Conservation (phyloP, 2,888 invertebrate species). For the Drosophila mettleri region DNA sequence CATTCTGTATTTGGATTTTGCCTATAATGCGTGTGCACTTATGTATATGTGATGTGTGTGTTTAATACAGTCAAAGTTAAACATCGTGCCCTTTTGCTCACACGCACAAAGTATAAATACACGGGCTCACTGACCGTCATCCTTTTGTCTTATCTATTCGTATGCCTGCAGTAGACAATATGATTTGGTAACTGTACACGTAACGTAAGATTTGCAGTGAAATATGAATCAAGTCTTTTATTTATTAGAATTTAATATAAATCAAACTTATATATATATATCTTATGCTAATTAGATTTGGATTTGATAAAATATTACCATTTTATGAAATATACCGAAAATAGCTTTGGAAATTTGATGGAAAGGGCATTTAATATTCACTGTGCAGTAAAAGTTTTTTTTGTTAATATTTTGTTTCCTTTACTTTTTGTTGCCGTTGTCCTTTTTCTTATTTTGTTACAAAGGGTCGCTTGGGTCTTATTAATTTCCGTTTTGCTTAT, state of each 20-base stretch:
- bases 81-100: neutral
- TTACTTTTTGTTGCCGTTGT: neutral
- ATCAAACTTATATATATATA: neutral
- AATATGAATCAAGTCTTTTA: neutral
- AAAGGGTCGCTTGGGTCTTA: conserved; percentile 29
- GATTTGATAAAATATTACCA: neutral
- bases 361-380: neutral
- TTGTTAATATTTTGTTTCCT: neutral
- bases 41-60: neutral
- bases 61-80: neutral
- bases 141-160: neutral
- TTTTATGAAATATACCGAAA: neutral
- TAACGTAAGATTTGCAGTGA: neutral
- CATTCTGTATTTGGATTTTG: neutral
- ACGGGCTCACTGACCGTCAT: neutral
- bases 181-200: neutral
- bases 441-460: conserved; percentile 3
- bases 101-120: neutral
- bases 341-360: no score
- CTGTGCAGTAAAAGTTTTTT: neutral
- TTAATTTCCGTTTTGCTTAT: conserved; percentile 70
- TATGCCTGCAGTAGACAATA: neutral
- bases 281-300: no score
- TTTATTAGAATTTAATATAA: neutral
- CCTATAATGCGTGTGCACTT: neutral